phyloP scores from a whole-genome alignment of 2,113 vertebrate genomes.

The Clarias gariepinus region DNA sequence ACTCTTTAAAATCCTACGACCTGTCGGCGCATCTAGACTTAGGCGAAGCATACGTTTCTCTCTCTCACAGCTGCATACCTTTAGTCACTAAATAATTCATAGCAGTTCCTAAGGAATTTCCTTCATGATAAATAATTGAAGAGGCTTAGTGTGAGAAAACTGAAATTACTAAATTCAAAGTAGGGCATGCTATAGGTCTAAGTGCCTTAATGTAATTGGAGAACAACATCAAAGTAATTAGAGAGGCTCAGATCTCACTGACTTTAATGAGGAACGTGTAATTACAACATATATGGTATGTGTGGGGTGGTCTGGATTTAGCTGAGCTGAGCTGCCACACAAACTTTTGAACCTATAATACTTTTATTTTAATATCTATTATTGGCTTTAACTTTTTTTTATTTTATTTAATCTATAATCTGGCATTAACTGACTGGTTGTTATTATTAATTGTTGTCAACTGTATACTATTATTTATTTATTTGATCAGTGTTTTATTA shows the following conservation, averaged over 20 bases:
- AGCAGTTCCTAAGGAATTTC: neutral
- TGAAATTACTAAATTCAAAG: neutral
- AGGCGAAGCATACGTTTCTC: neutral
- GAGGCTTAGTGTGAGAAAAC: neutral
- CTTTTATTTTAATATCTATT: too few species aligned
- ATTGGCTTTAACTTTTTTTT: too few species aligned
- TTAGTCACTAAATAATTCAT: neutral
- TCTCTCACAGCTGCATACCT: neutral
- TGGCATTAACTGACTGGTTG: too few species aligned
- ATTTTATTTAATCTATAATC: too few species aligned
- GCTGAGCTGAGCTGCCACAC: neutral
- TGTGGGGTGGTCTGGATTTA: neutral
- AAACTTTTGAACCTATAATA: neutral
- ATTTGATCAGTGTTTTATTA: too few species aligned
- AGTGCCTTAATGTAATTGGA: neutral
- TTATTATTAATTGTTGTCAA: too few species aligned
- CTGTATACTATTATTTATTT: too few species aligned
- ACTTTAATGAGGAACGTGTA: neutral
- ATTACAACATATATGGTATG: neutral
- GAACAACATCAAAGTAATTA: neutral
- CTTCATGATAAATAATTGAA: constrained; percentile 6
- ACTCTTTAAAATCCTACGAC: neutral
- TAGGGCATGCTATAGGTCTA: neutral
- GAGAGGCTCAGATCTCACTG: neutral
- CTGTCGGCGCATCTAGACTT: neutral